Evolutionary conservation across 2,113 vertebrate genomes (phyloP).

Genomic region (Australoheros scitulus): DNA sequence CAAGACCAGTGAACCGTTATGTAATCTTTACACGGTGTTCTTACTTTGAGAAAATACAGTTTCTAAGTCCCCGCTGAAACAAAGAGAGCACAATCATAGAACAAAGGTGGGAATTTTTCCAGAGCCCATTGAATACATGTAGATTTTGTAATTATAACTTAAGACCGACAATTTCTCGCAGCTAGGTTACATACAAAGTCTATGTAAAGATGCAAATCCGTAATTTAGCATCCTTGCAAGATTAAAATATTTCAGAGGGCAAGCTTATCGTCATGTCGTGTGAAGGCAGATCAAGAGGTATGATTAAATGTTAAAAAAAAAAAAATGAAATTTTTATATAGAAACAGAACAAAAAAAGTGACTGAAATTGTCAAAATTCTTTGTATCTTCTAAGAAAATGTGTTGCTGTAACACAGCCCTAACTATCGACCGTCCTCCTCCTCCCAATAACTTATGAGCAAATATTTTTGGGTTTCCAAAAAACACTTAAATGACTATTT

Average conservation of each 20-base stretch:
- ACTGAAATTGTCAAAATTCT: no score
- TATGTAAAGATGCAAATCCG: background rate
- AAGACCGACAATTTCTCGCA: background rate
- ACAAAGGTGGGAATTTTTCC: background rate
- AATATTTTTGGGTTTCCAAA: background rate
- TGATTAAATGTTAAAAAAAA: background rate
- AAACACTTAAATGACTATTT: background rate
- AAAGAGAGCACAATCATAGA: background rate
- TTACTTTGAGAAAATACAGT: background rate
- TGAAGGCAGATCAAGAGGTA: background rate
- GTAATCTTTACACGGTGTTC: constrained; percentile 1
- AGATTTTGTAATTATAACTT: background rate
- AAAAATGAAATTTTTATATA: background rate
- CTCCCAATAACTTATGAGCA: background rate
- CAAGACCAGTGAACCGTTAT: constrained; percentile 24
- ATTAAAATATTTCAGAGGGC: background rate
- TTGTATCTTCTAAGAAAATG: no score
- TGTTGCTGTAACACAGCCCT: no score
- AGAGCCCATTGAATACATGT: background rate
- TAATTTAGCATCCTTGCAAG: background rate
- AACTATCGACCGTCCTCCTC: no score
- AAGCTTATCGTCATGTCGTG: background rate
- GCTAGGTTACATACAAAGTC: background rate
- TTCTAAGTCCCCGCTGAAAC: background rate
- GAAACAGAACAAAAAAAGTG: no score